A percentile compares a stretch with the other conserved stretches of the same genome.
These are phyloP conservation scores for Cistogaster globosa DNA, from an alignment of 2,888 invertebrate genomes.

Conservation along the genomic window DNA sequence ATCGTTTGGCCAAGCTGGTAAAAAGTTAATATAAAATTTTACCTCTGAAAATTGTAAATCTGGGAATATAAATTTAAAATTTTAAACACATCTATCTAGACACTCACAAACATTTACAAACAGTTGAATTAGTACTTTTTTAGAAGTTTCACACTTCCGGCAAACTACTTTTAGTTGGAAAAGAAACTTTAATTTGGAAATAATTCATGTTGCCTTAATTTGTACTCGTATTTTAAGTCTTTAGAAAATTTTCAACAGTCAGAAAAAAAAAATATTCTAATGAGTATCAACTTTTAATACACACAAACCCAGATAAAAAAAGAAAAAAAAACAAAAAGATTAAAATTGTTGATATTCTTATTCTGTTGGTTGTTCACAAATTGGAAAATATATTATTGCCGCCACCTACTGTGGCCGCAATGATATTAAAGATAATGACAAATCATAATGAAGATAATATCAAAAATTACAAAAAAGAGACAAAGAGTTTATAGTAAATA, in stretches of 20 bases:
- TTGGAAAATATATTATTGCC: conserved; percentile 28
- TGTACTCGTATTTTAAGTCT: no score
- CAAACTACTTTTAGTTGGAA: neutral
- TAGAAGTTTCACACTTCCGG: neutral
- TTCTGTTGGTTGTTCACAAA: conserved; percentile 11
- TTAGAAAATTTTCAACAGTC: no score
- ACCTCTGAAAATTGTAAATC: no score
- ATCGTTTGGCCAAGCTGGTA: no score
- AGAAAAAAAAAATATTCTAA: no score
- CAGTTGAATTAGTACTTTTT: no score
- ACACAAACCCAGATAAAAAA: neutral
- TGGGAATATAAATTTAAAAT: no score
- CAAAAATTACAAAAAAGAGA: neutral
- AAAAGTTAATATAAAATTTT: no score
- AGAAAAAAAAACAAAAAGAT: neutral
- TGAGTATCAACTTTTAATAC: no score
- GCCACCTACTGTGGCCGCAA: conserved; percentile 54
- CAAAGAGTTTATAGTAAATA: neutral
- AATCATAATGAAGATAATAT: conserved; percentile 16
- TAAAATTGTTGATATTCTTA: conserved; percentile 22
- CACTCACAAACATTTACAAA: no score
- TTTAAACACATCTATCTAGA: no score
- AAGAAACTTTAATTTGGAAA: neutral
- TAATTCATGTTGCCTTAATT: neutral
- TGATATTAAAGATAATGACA: conserved; percentile 49